Percentiles rank a stretch among this genome's conserved stretches.
phyloP scores from a whole-genome alignment of 2,888 invertebrate species.

The Phragmatobia fuliginosa region DNA sequence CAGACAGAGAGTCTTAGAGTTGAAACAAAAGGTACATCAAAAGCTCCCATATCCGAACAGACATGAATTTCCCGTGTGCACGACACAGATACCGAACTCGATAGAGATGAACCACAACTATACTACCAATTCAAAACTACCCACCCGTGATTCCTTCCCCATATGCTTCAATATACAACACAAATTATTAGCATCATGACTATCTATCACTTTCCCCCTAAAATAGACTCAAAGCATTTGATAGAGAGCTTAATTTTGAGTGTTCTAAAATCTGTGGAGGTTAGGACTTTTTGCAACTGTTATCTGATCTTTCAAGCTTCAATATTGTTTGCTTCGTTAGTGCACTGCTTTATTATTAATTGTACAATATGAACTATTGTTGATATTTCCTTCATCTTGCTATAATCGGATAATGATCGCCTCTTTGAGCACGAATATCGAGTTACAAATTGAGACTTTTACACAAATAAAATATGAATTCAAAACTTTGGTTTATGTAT shows the following conservation, averaged over 20 bases:
- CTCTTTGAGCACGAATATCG: conserved; percentile 22
- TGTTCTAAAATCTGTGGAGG: conserved; percentile 14
- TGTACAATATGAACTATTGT: conserved; percentile 37
- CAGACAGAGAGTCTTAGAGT: conserved; percentile 24
- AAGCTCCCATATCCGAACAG: conserved; percentile 19
- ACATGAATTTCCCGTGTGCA: conserved; percentile 31
- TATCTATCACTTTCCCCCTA: conserved; percentile 43
- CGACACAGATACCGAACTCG: conserved; percentile 54
- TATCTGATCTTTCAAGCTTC: conserved; percentile 45
- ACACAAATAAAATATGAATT: too few relatives aligned
- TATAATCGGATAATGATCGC: conserved; percentile 36
- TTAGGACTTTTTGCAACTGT: conserved; percentile 48
- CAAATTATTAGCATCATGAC: conserved; percentile 52
- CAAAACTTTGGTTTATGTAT: too few relatives aligned
- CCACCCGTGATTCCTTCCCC: conserved; percentile 69
- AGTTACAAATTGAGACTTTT: background rate
- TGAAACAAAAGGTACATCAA: conserved; percentile 26
- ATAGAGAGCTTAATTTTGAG: conserved; percentile 42
- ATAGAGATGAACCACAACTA: conserved; percentile 69
- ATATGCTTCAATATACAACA: conserved; percentile 44
- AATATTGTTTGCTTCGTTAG: conserved; percentile 70
- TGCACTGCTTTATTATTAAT: conserved; percentile 57
- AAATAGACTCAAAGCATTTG: conserved; percentile 35
- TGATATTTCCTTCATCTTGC: conserved; percentile 35
- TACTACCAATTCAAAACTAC: conserved; percentile 76